Conservation (phyloP, 2,113 vertebrate species). For the Chloebia gouldiae region DNA sequence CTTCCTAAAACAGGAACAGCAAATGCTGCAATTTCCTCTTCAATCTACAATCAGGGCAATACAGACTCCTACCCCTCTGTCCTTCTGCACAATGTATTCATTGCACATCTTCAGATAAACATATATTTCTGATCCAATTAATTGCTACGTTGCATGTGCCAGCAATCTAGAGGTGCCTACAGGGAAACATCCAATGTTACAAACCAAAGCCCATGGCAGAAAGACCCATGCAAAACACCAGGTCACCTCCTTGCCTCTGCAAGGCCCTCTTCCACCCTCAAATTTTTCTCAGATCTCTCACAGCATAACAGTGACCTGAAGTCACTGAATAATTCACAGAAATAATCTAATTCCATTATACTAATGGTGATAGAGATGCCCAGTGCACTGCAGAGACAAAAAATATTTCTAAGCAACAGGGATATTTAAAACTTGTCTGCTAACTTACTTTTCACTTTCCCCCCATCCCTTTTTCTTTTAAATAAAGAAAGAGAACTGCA, state of each 20-base stretch:
- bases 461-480: rapidly evolving
- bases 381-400: neutral
- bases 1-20: neutral
- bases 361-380: neutral
- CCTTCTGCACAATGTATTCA: neutral
- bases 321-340: neutral
- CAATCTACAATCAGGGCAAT: neutral
- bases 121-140: neutral
- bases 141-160: neutral
- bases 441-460: neutral
- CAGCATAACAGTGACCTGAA: neutral
- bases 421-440: neutral
- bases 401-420: neutral
- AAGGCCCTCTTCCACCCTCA: neutral
- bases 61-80: neutral
- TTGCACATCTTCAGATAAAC: neutral
- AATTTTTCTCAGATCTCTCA: neutral
- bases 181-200: neutral
- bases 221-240: neutral
- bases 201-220: neutral
- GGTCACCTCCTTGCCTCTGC: neutral
- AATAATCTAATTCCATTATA: neutral
- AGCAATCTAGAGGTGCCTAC: neutral
- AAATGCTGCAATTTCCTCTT: neutral
- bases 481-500: neutral